phyloP scores from a whole-genome alignment of 1,140 invertebrate genomes.

The Rhysida immarginata region DNA sequence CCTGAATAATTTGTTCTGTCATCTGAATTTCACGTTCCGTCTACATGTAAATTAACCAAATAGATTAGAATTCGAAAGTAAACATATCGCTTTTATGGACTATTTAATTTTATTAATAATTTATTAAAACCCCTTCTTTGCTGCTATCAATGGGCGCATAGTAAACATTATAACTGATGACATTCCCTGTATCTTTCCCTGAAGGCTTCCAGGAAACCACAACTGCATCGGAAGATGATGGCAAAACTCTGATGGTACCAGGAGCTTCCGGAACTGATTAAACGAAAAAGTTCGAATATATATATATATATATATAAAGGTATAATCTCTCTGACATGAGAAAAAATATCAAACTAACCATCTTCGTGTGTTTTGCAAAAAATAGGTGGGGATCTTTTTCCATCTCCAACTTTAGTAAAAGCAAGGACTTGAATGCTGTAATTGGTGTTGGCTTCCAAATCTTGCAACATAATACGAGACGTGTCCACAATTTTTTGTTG shows the following conservation, averaged over 20 bases:
- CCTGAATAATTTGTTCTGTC: slow-evolving; percentile 13
- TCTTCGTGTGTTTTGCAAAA: slow-evolving; percentile 85
- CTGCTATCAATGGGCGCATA: slow-evolving; percentile 27
- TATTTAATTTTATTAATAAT: neutral
- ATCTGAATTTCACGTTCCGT: slow-evolving; percentile 20
- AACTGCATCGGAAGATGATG: slow-evolving; percentile 78
- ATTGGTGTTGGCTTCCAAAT: too few relatives aligned
- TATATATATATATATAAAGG: neutral
- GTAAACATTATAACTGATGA: slow-evolving; percentile 87
- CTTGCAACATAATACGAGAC: too few relatives aligned
- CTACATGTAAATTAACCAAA: slow-evolving; percentile 20
- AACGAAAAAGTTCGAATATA: neutral
- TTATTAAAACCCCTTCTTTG: neutral
- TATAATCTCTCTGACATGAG: neutral
- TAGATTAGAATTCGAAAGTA: neutral
- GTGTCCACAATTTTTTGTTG: too few relatives aligned
- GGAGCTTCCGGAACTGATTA: slow-evolving; percentile 38
- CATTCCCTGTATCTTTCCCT: slow-evolving; percentile 75
- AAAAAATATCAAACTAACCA: slow-evolving; percentile 37
- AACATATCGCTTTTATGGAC: neutral
- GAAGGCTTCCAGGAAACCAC: slow-evolving; percentile 86
- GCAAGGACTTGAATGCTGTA: too few relatives aligned
- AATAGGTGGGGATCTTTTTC: too few relatives aligned
- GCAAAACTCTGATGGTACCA: slow-evolving; percentile 75
- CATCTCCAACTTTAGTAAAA: too few relatives aligned